Evolutionary conservation across 2,888 invertebrate genomes (phyloP).

Genomic region (Strigamia crassipes): DNA sequence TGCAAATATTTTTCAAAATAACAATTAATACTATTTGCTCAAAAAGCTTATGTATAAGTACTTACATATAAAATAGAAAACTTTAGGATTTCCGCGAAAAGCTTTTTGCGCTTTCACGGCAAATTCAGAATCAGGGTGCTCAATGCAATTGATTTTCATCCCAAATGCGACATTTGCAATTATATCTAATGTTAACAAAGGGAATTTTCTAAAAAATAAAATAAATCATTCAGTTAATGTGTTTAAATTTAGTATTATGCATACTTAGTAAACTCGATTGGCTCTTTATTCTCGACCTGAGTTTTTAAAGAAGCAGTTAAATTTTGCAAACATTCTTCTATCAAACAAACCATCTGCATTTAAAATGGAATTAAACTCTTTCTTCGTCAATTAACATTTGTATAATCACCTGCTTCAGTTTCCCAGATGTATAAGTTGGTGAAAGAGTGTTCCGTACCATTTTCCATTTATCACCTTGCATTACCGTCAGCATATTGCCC

Average conservation of each 20-base stretch:
- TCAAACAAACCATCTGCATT: constrained; percentile 44
- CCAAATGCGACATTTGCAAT: constrained; percentile 48
- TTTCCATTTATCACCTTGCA: too few relatives aligned
- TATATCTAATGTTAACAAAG: constrained; percentile 25
- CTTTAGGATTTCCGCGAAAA: not conserved
- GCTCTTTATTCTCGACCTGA: not conserved
- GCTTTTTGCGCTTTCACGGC: not conserved
- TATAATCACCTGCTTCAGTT: too few relatives aligned
- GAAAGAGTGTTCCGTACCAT: too few relatives aligned
- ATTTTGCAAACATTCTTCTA: constrained; percentile 50
- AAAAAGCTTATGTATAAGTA: not conserved
- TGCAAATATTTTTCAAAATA: not conserved
- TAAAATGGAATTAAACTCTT: too few relatives aligned
- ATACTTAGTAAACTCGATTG: constrained; percentile 36
- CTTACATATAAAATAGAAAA: not conserved
- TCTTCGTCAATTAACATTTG: too few relatives aligned
- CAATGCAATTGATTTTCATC: constrained; percentile 34
- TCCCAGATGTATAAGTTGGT: too few relatives aligned
- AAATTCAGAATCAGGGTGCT: constrained; percentile 43
- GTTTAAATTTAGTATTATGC: not conserved
- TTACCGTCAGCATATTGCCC: too few relatives aligned
- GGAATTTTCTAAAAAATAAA: constrained; percentile 32
- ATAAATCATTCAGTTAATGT: not conserved
- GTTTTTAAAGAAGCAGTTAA: not conserved
- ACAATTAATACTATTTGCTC: too few relatives aligned